Conservation (phyloP, 2,113 vertebrate genomes). For the Planiliza haematocheilus region DNA sequence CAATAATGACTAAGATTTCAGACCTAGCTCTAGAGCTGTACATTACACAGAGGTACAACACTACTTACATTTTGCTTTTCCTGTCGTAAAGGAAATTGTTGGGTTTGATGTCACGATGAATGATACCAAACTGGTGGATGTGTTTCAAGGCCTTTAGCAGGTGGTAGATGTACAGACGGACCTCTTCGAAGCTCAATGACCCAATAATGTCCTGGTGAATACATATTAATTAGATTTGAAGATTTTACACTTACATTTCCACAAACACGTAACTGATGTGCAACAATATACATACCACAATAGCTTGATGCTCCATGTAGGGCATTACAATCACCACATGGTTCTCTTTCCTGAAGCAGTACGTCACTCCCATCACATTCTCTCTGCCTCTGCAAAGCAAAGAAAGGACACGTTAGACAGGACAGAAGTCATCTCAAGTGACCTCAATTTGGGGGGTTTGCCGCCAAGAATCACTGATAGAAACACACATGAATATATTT, state of each 20-base stretch:
- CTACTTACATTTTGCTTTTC: slow-evolving; percentile 87
- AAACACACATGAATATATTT: slow-evolving; percentile 2
- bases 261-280: fast-evolving
- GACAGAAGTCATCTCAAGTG: not conserved
- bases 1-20: not conserved
- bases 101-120: slow-evolving; percentile 97
- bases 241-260: not conserved
- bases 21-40: not conserved
- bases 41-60: not conserved
- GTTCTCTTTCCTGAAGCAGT: slow-evolving; percentile 95
- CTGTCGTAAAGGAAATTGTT: slow-evolving; percentile 90
- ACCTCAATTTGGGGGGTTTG: not conserved
- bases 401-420: not conserved
- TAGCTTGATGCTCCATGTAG: slow-evolving; percentile 94
- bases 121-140: slow-evolving; percentile 96
- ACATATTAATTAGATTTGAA: not conserved
- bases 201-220: slow-evolving; percentile 90
- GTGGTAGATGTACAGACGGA: slow-evolving; percentile 94
- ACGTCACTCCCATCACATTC: slow-evolving; percentile 96
- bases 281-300: slow-evolving; percentile 85
- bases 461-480: not conserved
- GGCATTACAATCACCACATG: slow-evolving; percentile 98
- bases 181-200: slow-evolving; percentile 92
- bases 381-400: slow-evolving; percentile 88
- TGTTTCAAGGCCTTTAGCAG: slow-evolving; percentile 92